A percentile compares a stretch with the other conserved stretches of the same genome.
Evolutionary conservation across 2,888 invertebrate genomes (phyloP).

Genomic region (Pseudococcus viburni): DNA sequence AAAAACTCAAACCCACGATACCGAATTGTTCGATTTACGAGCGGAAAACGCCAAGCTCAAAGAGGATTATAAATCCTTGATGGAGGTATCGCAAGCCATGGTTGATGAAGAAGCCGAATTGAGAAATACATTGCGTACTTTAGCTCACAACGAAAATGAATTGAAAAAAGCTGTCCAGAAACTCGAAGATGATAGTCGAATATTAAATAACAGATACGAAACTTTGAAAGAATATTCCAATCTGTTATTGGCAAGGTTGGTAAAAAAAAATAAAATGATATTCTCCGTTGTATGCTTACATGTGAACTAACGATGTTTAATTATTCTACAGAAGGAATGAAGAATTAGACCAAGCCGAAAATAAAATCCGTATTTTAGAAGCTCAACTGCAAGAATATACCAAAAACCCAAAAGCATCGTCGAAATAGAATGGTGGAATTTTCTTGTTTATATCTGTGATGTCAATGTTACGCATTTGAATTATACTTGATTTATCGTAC

Average conservation of each 20-base stretch:
- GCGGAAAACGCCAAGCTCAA: neutral
- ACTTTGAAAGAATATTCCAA: neutral
- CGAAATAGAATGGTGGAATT: neutral
- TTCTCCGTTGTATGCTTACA: neutral
- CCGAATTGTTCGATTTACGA: constrained; percentile 18
- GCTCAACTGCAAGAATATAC: neutral
- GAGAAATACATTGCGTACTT: neutral
- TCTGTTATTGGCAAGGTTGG: neutral
- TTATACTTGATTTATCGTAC: neutral
- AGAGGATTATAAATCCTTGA: neutral
- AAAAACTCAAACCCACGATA: constrained; percentile 45
- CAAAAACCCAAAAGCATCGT: neutral
- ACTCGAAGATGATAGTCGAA: constrained; percentile 27
- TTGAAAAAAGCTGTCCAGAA: neutral
- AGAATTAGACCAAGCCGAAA: constrained; percentile 3
- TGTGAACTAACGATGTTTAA: neutral
- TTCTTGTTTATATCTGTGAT: neutral
- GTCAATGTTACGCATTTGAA: neutral
- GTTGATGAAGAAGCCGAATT: neutral
- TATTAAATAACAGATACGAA: constrained; percentile 18
- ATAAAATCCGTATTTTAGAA: neutral
- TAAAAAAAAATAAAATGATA: neutral
- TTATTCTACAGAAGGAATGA: neutral
- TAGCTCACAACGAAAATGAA: neutral
- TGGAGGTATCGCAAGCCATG: neutral